Evolutionary conservation across 2,888 invertebrate species (phyloP).

Genomic region (Fissipunctia ypsillon): DNA sequence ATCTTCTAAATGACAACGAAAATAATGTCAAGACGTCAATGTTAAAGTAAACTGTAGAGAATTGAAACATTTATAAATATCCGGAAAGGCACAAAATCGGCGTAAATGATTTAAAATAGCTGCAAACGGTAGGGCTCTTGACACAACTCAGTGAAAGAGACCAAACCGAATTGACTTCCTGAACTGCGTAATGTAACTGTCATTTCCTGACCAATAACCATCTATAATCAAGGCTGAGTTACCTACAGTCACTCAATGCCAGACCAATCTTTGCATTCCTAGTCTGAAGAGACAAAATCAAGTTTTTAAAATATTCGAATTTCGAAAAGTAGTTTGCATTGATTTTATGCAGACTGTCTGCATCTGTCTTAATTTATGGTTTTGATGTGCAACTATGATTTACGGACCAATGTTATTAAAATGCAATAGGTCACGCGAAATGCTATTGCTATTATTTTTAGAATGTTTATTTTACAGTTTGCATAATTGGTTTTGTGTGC

Average conservation of each 20-base stretch:
- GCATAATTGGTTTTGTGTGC: conserved; percentile 4
- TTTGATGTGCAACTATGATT: conserved; percentile 57
- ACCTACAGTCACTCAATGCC: conserved; percentile 15
- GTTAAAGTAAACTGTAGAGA: no score
- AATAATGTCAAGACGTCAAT: no score
- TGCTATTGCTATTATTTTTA: conserved; percentile 21
- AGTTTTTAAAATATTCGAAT: conserved; percentile 52
- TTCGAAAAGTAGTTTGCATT: conserved; percentile 73
- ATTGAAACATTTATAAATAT: conserved; percentile 8
- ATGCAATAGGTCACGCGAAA: conserved; percentile 59
- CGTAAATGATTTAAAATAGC: conserved; percentile 48
- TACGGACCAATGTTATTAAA: conserved; percentile 33
- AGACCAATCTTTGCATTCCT: conserved; percentile 59
- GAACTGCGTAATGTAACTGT: conserved; percentile 55
- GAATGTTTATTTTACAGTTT: conserved; percentile 25
- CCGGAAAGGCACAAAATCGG: conserved; percentile 29
- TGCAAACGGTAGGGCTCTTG: conserved; percentile 43
- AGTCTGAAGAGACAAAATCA: conserved; percentile 61
- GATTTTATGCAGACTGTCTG: conserved; percentile 60
- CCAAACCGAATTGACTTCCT: conserved; percentile 71
- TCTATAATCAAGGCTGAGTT: conserved; percentile 58
- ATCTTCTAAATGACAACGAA: not conserved
- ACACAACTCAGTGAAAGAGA: conserved; percentile 67
- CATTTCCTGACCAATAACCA: conserved; percentile 68
- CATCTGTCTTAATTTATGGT: conserved; percentile 59